Evolutionary conservation across 2,888 invertebrate genomes (phyloP).

Genomic region (Polydrusus cervinus): DNA sequence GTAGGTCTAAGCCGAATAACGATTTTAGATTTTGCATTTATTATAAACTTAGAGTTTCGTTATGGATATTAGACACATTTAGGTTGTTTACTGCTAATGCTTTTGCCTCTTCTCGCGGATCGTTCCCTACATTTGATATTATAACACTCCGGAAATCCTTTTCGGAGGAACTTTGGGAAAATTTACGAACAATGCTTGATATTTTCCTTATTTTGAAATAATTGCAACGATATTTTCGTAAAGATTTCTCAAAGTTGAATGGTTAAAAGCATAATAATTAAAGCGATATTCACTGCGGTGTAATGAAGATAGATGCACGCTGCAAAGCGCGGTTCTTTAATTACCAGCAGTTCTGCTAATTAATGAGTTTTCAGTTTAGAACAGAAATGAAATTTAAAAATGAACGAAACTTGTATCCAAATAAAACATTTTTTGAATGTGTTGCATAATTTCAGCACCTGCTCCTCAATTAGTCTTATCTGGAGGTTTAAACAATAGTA

Average conservation of each 20-base stretch:
- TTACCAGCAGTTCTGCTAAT: slow-evolving; percentile 66
- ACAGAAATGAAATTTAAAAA: background rate
- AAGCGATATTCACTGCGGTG: slow-evolving; percentile 58
- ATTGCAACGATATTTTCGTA: slow-evolving; percentile 32
- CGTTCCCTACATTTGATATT: slow-evolving; percentile 27
- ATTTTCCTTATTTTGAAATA: slow-evolving; percentile 36
- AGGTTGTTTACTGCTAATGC: slow-evolving; percentile 53
- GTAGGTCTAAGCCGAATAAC: slow-evolving; percentile 38
- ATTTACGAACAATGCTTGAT: slow-evolving; percentile 27
- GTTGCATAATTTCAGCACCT: too few relatives aligned
- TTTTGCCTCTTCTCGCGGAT: slow-evolving; percentile 21
- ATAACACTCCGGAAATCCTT: slow-evolving; percentile 24
- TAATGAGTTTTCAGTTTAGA: slow-evolving; percentile 54
- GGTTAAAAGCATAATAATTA: slow-evolving; percentile 47
- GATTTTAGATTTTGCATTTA: slow-evolving; percentile 47
- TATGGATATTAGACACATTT: slow-evolving; percentile 51
- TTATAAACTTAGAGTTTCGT: slow-evolving; percentile 46
- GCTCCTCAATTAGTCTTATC: too few relatives aligned
- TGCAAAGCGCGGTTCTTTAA: slow-evolving; percentile 66
- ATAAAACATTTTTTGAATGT: too few relatives aligned
- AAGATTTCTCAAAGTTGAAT: slow-evolving; percentile 43
- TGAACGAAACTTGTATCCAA: background rate
- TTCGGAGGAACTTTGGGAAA: slow-evolving; percentile 7
- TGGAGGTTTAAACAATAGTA: too few relatives aligned
- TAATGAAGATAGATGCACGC: slow-evolving; percentile 68